Evolutionary conservation across 92 coral and sea anemone species (phyloP), one percentile per base, ranked within the genome.

Genomic region (Palythoa heliodiscus): DNA sequence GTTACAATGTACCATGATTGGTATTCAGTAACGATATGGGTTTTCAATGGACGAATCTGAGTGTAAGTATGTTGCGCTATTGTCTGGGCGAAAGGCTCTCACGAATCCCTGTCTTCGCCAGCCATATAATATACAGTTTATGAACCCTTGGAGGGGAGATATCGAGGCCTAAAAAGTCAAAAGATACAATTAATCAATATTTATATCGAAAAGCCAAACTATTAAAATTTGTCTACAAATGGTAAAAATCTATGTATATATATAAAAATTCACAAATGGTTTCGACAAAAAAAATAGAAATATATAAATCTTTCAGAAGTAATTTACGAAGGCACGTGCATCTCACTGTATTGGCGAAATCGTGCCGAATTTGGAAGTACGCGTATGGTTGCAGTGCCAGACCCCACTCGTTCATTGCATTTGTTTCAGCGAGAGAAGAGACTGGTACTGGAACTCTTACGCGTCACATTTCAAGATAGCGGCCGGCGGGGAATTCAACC

Each of bases 31-130:
- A 7, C 55, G 78, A 48, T 50, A 52, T 5, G 74, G 84, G 43
- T 80, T 66, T 66, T 80, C 84, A 14, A 80, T 80, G 73, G 84
- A 80, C 38, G 84, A 80, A 23, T 80, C 84, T 16, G 84, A 80
- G 40, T 80, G 84, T 24, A 80, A 29, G 16, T 22, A 80, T 17
- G 74, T 43, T 11, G 5, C 15, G 2, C 47, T 37, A 3, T 6
- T 25, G 13, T 80, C 84, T 11, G 39, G 84, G 23, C 84, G 84
- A 80, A 90, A 76, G 35, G 67, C 82, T 16, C 86, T 40, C 19
- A 78, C 60, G 81, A 91, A 91, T 7, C 93, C 93, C 25, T 66
- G 78, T 58, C 93, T 90, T 10, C 93, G 82, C 93, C 93, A 91
- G 8, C 93, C 93, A 63, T 91, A 91, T 50, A 91, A 58, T 24